phyloP scores from a whole-genome alignment of 2,797 vertebrate species.

The Anabas testudineus region DNA sequence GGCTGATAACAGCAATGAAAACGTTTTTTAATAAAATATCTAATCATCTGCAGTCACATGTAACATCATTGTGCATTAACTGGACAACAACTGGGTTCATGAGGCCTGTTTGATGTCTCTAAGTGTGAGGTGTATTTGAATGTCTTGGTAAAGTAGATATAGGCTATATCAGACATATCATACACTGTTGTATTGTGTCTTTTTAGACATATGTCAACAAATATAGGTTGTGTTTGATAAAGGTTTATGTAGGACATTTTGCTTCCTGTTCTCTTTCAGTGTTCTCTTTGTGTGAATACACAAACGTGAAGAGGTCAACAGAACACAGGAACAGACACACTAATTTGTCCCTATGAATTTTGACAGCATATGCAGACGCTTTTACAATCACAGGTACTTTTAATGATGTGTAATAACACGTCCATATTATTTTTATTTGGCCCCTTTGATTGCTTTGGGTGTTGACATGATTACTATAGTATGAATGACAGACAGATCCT shows the following conservation, averaged over 20 bases:
- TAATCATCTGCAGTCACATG: neutral
- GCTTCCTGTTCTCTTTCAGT: constrained; percentile 42
- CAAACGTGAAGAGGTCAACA: constrained; percentile 72
- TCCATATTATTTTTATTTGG: neutral
- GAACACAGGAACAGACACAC: constrained; percentile 51
- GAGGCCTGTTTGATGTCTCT: too few relatives aligned
- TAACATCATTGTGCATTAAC: neutral
- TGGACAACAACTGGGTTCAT: too few relatives aligned
- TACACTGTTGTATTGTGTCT: neutral
- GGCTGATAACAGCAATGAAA: neutral
- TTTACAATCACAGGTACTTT: neutral
- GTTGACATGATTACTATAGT: neutral
- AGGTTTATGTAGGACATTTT: constrained; percentile 24
- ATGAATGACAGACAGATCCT: neutral
- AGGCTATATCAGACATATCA: neutral
- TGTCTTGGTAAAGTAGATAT: neutral
- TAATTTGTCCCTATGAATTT: constrained; percentile 50
- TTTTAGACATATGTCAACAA: neutral
- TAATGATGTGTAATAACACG: neutral
- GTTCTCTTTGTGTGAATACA: constrained; percentile 74
- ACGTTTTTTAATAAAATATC: neutral
- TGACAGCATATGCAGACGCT: constrained; percentile 13
- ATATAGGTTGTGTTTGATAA: neutral
- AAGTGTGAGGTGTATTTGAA: too few relatives aligned
- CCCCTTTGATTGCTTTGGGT: constrained; percentile 6